phyloP scores from a whole-genome alignment of 2,113 vertebrate genomes.

The Albula glossodonta region DNA sequence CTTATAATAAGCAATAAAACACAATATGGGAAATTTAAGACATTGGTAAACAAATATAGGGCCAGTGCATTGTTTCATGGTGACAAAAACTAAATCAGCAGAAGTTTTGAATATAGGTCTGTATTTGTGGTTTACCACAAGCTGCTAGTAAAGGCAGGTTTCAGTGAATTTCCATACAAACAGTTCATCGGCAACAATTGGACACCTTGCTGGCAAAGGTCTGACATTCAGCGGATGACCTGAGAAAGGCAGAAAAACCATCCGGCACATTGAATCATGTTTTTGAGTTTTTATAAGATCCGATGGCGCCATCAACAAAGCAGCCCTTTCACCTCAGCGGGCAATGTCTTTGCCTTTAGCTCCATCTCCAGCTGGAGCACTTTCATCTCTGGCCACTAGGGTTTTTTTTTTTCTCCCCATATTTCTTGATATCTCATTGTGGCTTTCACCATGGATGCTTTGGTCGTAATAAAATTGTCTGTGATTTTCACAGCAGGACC shows the following conservation, averaged over 20 bases:
- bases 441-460: background rate
- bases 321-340: background rate
- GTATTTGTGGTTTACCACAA: background rate
- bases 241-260: background rate
- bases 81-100: background rate
- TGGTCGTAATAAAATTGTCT: background rate
- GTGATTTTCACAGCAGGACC: background rate
- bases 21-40: background rate
- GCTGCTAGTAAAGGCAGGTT: background rate
- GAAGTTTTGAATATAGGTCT: background rate
- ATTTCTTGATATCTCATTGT: background rate
- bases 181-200: background rate
- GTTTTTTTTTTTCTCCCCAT: background rate
- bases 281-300: background rate
- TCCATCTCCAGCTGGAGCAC: background rate
- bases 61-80: background rate
- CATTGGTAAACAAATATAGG: background rate
- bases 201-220: background rate
- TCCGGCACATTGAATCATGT: background rate
- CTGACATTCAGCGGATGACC: background rate
- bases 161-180: background rate
- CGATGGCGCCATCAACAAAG: background rate
- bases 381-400: slow-evolving; percentile 2
- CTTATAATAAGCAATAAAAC: background rate
- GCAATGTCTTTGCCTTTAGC: background rate